Conservation (phyloP, 2,113 vertebrate genomes). For the Oryzias javanicus region DNA sequence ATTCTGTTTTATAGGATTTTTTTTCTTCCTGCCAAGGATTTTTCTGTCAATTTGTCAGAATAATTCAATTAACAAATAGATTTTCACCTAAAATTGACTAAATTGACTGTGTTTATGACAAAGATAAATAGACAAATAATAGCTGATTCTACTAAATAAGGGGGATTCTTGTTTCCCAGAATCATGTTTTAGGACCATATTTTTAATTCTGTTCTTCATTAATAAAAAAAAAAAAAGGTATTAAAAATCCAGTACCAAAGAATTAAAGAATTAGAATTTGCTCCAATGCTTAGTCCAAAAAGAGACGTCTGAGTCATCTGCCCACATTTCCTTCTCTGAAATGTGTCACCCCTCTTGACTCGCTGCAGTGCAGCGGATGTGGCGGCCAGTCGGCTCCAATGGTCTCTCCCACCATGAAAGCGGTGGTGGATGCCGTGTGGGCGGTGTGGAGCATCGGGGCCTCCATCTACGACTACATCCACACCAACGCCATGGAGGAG, state of each 20-base stretch:
- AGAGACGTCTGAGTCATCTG: not conserved
- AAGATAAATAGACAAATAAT: no score
- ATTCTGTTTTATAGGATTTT: no score
- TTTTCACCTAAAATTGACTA: no score
- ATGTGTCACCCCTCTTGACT: conserved; percentile 30
- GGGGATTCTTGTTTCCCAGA: no score
- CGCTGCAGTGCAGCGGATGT: conserved; percentile 34
- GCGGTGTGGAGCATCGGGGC: conserved; percentile 77
- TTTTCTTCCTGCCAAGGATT: no score
- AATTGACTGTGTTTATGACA: no score
- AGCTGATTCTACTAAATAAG: no score
- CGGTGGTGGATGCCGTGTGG: conserved; percentile 78
- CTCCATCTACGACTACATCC: conserved; percentile 80
- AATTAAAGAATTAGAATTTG: not conserved
- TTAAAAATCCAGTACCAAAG: not conserved
- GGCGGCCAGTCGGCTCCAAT: conserved; percentile 49
- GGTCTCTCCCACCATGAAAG: conserved; percentile 80
- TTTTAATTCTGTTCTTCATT: no score
- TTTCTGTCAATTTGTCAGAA: no score
- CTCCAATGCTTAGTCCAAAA: not conserved
- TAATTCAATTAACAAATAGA: no score
- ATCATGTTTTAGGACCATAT: no score
- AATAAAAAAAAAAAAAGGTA: no score
- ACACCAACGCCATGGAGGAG: conserved; percentile 81
- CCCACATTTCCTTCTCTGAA: conserved; percentile 16